Conservation (phyloP, 2,797 vertebrate species). For the Coluber constrictor region DNA sequence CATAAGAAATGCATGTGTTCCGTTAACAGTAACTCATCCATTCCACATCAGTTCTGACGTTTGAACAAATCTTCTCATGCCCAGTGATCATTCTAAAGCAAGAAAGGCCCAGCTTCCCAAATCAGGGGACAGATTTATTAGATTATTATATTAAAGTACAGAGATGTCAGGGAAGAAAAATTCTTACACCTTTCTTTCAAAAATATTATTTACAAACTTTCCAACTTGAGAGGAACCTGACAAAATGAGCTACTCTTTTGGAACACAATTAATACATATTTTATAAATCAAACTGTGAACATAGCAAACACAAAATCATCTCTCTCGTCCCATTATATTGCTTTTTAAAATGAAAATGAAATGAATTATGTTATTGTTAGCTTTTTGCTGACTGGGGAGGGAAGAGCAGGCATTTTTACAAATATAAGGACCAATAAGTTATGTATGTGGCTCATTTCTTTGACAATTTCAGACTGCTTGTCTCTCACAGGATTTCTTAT, state of each 20-base stretch:
- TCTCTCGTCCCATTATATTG: constrained; percentile 64
- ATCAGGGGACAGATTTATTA: constrained; percentile 26
- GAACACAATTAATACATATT: constrained; percentile 59
- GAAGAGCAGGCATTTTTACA: constrained; percentile 52
- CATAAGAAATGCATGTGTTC: constrained; percentile 47
- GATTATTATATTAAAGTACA: constrained; percentile 43
- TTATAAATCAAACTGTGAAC: constrained; percentile 61
- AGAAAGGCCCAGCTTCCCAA: constrained; percentile 41
- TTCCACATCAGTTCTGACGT: constrained; percentile 56
- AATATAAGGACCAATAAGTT: constrained; percentile 68
- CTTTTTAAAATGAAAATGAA: constrained; percentile 66
- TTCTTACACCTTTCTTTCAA: constrained; percentile 42
- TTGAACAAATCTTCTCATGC: constrained; percentile 44
- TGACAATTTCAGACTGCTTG: constrained; percentile 73
- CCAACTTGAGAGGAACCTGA: constrained; percentile 59
- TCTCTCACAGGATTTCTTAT: constrained; percentile 79
- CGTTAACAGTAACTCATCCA: constrained; percentile 40
- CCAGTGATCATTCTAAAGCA: constrained; percentile 47
- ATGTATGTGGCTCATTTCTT: constrained; percentile 66
- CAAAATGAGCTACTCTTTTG: constrained; percentile 54
- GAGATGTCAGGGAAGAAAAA: constrained; percentile 44
- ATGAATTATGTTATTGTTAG: constrained; percentile 63
- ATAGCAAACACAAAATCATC: constrained; percentile 66
- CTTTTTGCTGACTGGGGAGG: constrained; percentile 51
- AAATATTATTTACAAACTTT: constrained; percentile 56